These are phyloP conservation scores for Kuschelorhynchus macadamiae DNA, from an alignment of 2,888 invertebrate species.

Conservation along the genomic window DNA sequence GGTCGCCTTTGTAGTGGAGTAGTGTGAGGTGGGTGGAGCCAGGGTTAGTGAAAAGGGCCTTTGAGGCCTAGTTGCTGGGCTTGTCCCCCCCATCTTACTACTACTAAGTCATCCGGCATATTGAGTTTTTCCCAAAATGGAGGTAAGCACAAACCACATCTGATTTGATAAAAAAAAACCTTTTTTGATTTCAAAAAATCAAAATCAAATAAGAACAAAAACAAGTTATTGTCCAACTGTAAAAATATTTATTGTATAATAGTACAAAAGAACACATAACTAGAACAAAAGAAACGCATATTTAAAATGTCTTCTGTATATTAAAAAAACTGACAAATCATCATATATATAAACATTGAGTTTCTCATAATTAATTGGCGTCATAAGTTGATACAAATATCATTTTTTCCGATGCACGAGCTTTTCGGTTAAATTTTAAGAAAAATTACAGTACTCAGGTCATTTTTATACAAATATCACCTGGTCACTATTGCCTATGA, in stretches of 20 bases:
- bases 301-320: conserved; percentile 66
- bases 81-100: too few relatives aligned
- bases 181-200: too few relatives aligned
- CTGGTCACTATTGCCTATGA: conserved; percentile 66
- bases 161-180: too few relatives aligned
- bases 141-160: too few relatives aligned
- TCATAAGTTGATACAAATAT: conserved; percentile 63
- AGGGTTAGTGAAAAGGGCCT: too few relatives aligned
- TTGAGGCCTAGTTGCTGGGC: too few relatives aligned
- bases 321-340: conserved; percentile 70
- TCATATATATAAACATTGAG: conserved; percentile 65
- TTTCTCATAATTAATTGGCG: conserved; percentile 65
- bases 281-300: conserved; percentile 39
- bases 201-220: too few relatives aligned
- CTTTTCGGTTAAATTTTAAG: conserved; percentile 53
- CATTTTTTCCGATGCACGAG: conserved; percentile 67
- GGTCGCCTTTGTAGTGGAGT: too few relatives aligned
- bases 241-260: conserved; percentile 53
- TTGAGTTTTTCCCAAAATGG: too few relatives aligned
- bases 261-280: conserved; percentile 47
- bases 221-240: conserved; percentile 34
- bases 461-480: conserved; percentile 55
- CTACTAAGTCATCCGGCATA: too few relatives aligned
- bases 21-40: too few relatives aligned
- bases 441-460: conserved; percentile 36